Conservation (phyloP, 2,113 vertebrate species). For the Athene noctua region DNA sequence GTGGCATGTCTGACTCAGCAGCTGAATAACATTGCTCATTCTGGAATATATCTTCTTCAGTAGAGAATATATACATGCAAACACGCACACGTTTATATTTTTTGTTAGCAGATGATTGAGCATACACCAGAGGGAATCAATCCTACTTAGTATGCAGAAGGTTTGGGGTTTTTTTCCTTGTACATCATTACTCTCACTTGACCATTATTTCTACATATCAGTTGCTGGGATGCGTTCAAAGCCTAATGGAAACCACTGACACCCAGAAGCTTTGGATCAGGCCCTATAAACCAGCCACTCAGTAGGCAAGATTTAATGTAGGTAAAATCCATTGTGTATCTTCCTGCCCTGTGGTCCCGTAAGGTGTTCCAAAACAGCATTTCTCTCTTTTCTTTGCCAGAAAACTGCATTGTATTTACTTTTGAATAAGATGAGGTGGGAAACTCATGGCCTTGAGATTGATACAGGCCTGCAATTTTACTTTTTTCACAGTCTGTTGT, state of each 20-base stretch:
- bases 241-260: background rate
- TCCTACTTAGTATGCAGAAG: background rate
- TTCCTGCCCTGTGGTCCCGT: background rate
- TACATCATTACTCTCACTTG: background rate
- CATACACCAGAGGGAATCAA: background rate
- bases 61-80: background rate
- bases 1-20: background rate
- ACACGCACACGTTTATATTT: background rate
- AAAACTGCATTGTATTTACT: background rate
- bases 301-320: background rate
- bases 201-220: background rate
- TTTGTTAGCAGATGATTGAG: background rate
- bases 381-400: background rate
- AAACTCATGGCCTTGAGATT: background rate
- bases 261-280: background rate
- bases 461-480: background rate
- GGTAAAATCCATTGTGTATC: background rate
- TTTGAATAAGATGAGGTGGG: background rate
- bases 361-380: background rate
- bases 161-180: background rate
- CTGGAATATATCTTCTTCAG: background rate
- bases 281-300: background rate
- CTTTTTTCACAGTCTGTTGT: background rate
- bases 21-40: background rate
- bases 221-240: background rate